These are phyloP conservation scores for Acrocephalus kingi DNA, from an alignment of 2,113 vertebrate genomes.

Conservation along the genomic window DNA sequence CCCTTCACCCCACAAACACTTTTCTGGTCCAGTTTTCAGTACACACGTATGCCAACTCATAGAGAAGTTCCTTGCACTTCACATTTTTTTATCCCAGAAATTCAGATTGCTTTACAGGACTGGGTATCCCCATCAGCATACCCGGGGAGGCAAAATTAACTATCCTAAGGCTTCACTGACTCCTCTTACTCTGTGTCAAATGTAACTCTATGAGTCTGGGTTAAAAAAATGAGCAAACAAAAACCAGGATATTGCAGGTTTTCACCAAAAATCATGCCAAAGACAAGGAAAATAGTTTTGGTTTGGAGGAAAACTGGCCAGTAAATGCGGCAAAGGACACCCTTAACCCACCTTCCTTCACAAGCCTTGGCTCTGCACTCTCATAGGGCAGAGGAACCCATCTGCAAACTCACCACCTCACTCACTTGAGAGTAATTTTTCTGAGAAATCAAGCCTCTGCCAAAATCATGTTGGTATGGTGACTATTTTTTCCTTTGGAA, in stretches of 20 bases:
- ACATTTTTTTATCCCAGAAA: background rate
- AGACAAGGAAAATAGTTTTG: background rate
- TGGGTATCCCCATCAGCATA: background rate
- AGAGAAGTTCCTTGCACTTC: background rate
- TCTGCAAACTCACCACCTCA: background rate
- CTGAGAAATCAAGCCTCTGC: background rate
- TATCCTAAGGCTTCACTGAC: background rate
- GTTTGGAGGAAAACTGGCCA: background rate
- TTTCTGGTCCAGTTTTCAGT: background rate
- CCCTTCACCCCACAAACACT: background rate
- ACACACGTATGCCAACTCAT: rapidly evolving
- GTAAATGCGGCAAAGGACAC: background rate
- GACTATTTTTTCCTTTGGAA: background rate
- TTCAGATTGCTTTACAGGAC: background rate
- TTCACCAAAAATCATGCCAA: background rate
- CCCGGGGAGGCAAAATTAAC: background rate
- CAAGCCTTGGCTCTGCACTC: rapidly evolving
- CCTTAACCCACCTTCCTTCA: background rate
- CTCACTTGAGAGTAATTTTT: background rate
- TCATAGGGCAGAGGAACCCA: background rate
- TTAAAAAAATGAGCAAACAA: background rate
- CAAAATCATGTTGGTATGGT: background rate
- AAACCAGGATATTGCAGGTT: background rate
- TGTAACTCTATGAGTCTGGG: background rate
- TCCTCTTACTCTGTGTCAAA: background rate